These are phyloP conservation scores for Belgica antarctica DNA, from an alignment of 2,888 invertebrate genomes.

Conservation along the genomic window DNA sequence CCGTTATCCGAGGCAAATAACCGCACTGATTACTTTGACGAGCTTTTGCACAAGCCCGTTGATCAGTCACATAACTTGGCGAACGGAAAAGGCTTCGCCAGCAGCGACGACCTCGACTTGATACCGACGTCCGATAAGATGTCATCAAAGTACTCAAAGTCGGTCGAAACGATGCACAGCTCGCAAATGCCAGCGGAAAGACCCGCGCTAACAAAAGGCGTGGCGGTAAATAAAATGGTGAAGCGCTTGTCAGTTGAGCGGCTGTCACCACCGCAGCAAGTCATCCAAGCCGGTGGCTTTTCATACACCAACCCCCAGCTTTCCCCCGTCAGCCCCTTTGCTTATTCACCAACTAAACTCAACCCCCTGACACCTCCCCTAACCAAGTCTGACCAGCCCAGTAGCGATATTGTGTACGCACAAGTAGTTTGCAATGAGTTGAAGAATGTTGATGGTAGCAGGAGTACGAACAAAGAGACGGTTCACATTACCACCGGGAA, in stretches of 20 bases:
- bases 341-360: constrained; percentile 56
- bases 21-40: constrained; percentile 66
- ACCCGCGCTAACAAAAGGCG: constrained; percentile 67
- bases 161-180: constrained; percentile 66
- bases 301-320: constrained; percentile 70
- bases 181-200: constrained; percentile 70
- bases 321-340: constrained; percentile 57
- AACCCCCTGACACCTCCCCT: constrained; percentile 56
- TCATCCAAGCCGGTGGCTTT: constrained; percentile 67
- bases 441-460: constrained; percentile 47
- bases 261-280: constrained; percentile 66
- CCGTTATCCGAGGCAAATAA: constrained; percentile 77
- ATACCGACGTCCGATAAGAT: constrained; percentile 54
- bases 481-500: constrained; percentile 51
- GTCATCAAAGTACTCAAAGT: constrained; percentile 53
- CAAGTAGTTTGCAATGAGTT: constrained; percentile 63
- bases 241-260: constrained; percentile 71
- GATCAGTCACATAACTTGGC: constrained; percentile 32
- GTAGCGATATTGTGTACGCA: constrained; percentile 71
- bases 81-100: constrained; percentile 52
- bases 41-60: constrained; percentile 46
- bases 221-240: constrained; percentile 74
- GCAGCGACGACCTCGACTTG: constrained; percentile 56
- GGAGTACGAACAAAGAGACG: constrained; percentile 52
- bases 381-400: constrained; percentile 52